Evolutionary conservation across 2,797 vertebrate genomes (phyloP).

Genomic region (Serranus cabrilla): DNA sequence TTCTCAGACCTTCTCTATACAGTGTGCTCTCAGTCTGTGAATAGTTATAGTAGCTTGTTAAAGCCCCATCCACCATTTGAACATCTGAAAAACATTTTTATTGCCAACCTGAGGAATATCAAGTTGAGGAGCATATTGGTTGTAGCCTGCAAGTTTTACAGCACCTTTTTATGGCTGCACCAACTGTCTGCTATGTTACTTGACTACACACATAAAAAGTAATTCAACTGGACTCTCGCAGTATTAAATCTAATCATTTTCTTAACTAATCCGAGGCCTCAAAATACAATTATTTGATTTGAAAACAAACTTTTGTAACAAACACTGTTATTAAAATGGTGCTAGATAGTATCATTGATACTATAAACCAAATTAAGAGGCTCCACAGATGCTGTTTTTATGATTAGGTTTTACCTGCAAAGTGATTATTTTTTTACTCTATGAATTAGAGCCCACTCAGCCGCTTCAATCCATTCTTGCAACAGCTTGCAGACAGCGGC

Average conservation of each 20-base stretch:
- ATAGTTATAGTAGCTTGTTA: slow-evolving; percentile 14
- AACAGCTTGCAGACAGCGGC: slow-evolving; percentile 66
- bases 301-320: slow-evolving; percentile 23
- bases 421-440: slow-evolving; percentile 54
- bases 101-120: slow-evolving; percentile 39
- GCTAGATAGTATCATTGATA: slow-evolving; percentile 31
- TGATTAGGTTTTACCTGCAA: slow-evolving; percentile 60
- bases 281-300: slow-evolving; percentile 32
- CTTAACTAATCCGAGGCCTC: background rate
- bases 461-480: slow-evolving; percentile 34
- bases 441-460: slow-evolving; percentile 52
- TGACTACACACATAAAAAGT: slow-evolving; percentile 37
- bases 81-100: slow-evolving; percentile 35
- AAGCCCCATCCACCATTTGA: slow-evolving; percentile 21
- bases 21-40: slow-evolving; percentile 23
- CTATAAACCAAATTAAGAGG: slow-evolving; percentile 29
- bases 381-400: slow-evolving; percentile 63
- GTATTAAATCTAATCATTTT: background rate
- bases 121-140: slow-evolving; percentile 34
- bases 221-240: slow-evolving; percentile 26
- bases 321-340: slow-evolving; percentile 20
- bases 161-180: slow-evolving; percentile 39
- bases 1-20: slow-evolving; percentile 27
- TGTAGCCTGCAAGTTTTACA: slow-evolving; percentile 46
- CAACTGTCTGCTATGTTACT: slow-evolving; percentile 33